phyloP scores from a whole-genome alignment of 2,797 vertebrate species.

The Coluber constrictor region DNA sequence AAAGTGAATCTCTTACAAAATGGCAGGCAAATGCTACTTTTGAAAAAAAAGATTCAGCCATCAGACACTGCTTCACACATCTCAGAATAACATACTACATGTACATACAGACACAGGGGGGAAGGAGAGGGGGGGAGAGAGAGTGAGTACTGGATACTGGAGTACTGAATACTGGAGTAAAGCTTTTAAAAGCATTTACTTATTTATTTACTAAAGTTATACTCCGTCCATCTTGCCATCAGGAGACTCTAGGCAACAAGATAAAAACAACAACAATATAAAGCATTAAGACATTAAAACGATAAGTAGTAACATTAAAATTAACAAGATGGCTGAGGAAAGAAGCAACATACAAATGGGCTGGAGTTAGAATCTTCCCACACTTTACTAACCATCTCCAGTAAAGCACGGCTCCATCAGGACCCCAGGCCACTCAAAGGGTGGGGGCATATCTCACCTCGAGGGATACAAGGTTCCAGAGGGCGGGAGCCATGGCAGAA shows the following conservation, averaged over 20 bases:
- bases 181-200: neutral
- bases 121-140: no score
- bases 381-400: neutral
- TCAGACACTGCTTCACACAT: neutral
- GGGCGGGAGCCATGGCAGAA: neutral
- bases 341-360: neutral
- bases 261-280: neutral
- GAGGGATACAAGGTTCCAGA: neutral
- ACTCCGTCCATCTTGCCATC: neutral
- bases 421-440: neutral
- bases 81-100: neutral
- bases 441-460: neutral
- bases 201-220: neutral
- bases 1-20: neutral
- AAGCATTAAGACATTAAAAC: neutral
- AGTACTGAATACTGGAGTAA: neutral
- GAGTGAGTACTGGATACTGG: no score
- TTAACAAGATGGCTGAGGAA: neutral
- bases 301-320: neutral
- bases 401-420: neutral
- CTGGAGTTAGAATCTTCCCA: neutral
- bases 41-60: neutral
- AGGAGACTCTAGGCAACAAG: neutral
- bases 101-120: neutral
- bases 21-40: accelerated